Evolutionary conservation across 2,113 vertebrate genomes (phyloP).

Genomic region (Cynocephalus volans): DNA sequence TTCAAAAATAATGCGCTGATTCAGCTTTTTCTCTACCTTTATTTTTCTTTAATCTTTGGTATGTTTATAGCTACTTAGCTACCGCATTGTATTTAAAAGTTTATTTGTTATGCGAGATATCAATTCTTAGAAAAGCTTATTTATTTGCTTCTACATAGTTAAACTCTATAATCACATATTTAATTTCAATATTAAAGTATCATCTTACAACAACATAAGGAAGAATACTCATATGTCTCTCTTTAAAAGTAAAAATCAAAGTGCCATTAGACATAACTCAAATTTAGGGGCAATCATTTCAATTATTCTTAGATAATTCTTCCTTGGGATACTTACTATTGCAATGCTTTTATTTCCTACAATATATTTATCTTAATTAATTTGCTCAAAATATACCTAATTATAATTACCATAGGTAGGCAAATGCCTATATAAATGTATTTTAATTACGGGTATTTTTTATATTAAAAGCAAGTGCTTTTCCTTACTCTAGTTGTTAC

Average conservation of each 20-base stretch:
- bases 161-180: constrained; percentile 31
- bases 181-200: constrained; percentile 34
- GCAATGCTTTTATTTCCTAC: neutral
- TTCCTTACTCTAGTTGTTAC: neutral
- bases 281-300: neutral
- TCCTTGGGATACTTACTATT: neutral
- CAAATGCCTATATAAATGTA: neutral
- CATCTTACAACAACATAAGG: neutral
- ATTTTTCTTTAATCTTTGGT: constrained; percentile 27
- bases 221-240: neutral
- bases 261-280: neutral
- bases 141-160: neutral
- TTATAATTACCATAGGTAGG: neutral
- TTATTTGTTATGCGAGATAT: neutral
- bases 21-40: neutral
- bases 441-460: neutral
- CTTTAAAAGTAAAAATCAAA: constrained; percentile 56
- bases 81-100: constrained; percentile 39
- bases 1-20: constrained; percentile 14
- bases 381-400: neutral
- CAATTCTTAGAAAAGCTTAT: neutral
- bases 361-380: constrained; percentile 8
- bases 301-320: constrained; percentile 20
- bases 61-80: neutral
- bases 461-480: neutral